phyloP scores from a whole-genome alignment of 2,113 vertebrate species.

The Seriola aureovittata region DNA sequence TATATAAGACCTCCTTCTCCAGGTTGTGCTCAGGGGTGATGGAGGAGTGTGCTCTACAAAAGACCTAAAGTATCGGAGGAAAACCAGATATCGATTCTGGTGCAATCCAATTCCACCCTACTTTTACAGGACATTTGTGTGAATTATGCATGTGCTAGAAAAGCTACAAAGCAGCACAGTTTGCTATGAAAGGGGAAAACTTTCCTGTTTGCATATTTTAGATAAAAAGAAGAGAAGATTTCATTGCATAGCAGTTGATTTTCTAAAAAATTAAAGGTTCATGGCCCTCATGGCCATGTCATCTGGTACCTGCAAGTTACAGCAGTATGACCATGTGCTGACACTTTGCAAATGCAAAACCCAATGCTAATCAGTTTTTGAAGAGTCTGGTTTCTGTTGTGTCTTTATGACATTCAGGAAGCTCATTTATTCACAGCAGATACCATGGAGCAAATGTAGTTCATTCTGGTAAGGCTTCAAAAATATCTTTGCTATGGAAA shows the following conservation, averaged over 20 bases:
- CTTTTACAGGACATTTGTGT: neutral
- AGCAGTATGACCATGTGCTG: neutral
- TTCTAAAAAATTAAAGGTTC: neutral
- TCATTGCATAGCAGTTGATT: too few relatives aligned
- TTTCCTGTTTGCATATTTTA: neutral
- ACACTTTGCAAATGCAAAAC: constrained; percentile 7
- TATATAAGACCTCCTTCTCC: neutral
- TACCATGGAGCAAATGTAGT: constrained; percentile 7
- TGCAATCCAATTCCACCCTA: neutral
- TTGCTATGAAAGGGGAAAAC: neutral
- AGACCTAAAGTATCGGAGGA: neutral
- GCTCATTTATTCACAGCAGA: constrained; percentile 22
- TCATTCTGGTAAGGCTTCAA: neutral
- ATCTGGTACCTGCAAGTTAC: neutral
- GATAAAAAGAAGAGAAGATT: neutral
- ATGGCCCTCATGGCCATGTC: neutral
- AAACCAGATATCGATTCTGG: neutral
- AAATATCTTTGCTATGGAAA: neutral
- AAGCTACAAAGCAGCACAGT: constrained; percentile 15
- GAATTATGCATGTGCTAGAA: constrained; percentile 37
- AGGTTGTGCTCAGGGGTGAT: neutral
- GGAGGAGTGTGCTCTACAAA: neutral
- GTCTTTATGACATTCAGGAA: neutral
- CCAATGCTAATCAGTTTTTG: constrained; percentile 21
- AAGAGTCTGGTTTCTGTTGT: constrained; percentile 23